Evolutionary conservation across 2,888 invertebrate species (phyloP), one percentile per base, ranked within the genome.

Genomic region (Glyphotaelius pellucidus): DNA sequence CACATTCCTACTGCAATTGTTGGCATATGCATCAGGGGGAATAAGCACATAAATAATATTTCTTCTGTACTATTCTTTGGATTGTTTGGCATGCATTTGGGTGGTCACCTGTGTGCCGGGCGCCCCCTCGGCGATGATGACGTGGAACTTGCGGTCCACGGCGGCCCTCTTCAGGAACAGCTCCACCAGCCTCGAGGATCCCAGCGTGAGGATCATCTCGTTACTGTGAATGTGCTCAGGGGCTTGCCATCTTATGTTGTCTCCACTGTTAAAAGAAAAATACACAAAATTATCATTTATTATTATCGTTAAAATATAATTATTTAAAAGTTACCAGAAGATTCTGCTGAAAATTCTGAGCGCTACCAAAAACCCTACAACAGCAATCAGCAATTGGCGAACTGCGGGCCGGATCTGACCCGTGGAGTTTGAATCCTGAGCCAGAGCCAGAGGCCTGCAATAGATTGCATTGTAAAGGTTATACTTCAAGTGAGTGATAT

Each of bases 201-300:
- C 98, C 90, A 98, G 96, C 0, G 99, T 98, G 94, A 99, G 96
- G 93, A 99, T 98, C 87, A 99, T 98, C 95, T 99, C 99, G 94
- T 98, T 98, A 0, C 98, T 97, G 95, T 99, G 98, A 94, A 99
- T 98, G 94, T 99, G 99, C 94, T 98, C 98, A 38, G 97, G 96
- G 0, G 99, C 98, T 95, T 99, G 98, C 0, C 97, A 96, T 14
- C 98, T 97, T 93, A 99, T 98, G 94, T 98, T 98, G 93, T 98
- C 97, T 31, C 97, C 96, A 94, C 98, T 97, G 94, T 52, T 95
- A 87, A n/a, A 86, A 86, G 1, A 85, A 83, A 67, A 19, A 67
- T 25, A 15, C 11, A 38, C 0, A 38, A 38, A 9, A 38, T 38
- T 84, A 19, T 35, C 35, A 11, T 32, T 83, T 83, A 83, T 32